Evolutionary conservation across 1,140 invertebrate species (phyloP), one percentile per base, ranked within the genome.

Genomic region (Rhizoglyphus robini): DNA sequence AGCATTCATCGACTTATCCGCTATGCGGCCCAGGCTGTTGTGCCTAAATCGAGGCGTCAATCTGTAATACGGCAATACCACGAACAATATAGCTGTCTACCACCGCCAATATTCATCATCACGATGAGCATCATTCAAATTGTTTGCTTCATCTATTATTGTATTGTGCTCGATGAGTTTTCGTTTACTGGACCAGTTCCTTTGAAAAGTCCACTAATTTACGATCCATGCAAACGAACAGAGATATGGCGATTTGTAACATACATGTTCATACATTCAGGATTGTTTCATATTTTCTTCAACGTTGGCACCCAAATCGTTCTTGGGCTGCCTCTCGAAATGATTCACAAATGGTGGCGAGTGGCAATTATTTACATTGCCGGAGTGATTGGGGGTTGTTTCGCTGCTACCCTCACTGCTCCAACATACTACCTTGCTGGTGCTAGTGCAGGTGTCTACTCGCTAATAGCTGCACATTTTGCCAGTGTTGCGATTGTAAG

Each of bases 221-320:
- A 95, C 76, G 86, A 91, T 79, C 94, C 94, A 0, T 81, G 84
- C 68, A 83, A 86, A 71, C 81, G 94, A 68, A 83, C 85, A 61
- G 85, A 99, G 78, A 85, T 84, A 13, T 69, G 77, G 77, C 81
- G 95, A 70, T 98, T 86, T 75, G 54, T 96, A 8, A 88, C 88
- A 1, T 98, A 98, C 74, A 96, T 96, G 89, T 86, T 97, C 74
- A 92, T 98, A 36, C 94, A 97, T 77, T 86, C 92, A 65, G 91
- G 91, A 86, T 81, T 82, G 31, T 80, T 86, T 61, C 93, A 97
- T 75, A 78, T 97, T n/a, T 76, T 90, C 60, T 88, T 91, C 63
- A 98, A 98, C 74, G 77, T 96, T 18, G 74, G 92, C n/a, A 89
- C 96, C 49, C 94, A 97, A 78, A 79, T 97, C 57, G 80, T 95